Evolutionary conservation across 2,888 invertebrate genomes (phyloP).

Genomic region (Aleiodes leptofemur): DNA sequence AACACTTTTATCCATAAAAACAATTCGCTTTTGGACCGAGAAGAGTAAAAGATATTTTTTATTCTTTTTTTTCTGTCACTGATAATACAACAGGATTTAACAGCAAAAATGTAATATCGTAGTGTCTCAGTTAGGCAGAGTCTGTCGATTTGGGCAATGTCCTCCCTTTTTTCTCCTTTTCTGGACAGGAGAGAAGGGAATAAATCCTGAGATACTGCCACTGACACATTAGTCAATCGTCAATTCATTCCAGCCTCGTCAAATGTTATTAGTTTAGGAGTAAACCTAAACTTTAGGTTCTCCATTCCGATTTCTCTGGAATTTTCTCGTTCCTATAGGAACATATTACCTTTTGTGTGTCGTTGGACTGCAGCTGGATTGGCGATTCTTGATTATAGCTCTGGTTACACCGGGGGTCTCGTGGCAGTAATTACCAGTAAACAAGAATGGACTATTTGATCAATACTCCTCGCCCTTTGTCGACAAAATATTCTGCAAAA

Average conservation of each 20-base stretch:
- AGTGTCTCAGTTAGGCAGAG: slow-evolving; percentile 47
- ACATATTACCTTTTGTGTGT: too few species aligned
- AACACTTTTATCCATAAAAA: background rate
- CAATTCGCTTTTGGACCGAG: too few species aligned
- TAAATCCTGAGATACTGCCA: slow-evolving; percentile 37
- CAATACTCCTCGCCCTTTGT: slow-evolving; percentile 55
- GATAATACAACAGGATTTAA: slow-evolving; percentile 19
- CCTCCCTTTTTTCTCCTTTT: slow-evolving; percentile 35
- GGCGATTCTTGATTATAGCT: slow-evolving; percentile 10
- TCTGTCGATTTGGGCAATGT: slow-evolving; percentile 7
- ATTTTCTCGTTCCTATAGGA: too few species aligned
- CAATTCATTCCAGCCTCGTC: background rate
- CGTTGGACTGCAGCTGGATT: background rate
- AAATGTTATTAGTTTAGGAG: background rate
- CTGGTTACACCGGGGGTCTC: slow-evolving; percentile 34
- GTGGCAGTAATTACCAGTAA: slow-evolving; percentile 59
- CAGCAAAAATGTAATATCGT: slow-evolving; percentile 42
- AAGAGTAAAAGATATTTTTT: too few species aligned
- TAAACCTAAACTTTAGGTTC: too few species aligned
- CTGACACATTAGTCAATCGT: slow-evolving; percentile 42
- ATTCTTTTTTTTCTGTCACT: too few species aligned
- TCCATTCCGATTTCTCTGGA: background rate
- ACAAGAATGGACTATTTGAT: slow-evolving; percentile 63
- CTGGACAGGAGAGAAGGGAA: slow-evolving; percentile 49
- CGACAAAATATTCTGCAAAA: slow-evolving; percentile 50